Base-by-base conservation (phyloP, 2,797 vertebrate genomes). In the Hippocampus kuda region DNA sequence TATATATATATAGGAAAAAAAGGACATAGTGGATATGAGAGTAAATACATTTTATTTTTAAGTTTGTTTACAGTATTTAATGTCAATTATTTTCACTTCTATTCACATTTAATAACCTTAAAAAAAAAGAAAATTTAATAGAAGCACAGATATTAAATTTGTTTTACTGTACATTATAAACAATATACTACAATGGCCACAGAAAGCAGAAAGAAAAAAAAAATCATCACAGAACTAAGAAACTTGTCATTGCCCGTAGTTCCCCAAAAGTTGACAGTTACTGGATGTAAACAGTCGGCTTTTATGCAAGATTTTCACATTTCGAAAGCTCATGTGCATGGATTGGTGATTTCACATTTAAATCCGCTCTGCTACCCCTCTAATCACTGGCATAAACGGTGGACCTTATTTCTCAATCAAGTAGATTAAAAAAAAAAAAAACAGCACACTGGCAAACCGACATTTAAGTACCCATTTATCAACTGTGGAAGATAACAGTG, bases 31-130 rank as follows among this genome's bases (percentile, higher is more conserved):
- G 38, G 2, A 30, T 26, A 63, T 64, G 64, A 70, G 72, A 72
- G 73, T 87, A 85, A 84, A 86, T 84, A 88, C 24, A 83, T 66
- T 86, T 90, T 91, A 87, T 89, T 90, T 72, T 65, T 84, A 81
- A 83, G 79, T 69, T 80, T 87, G 80, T 86, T 87, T 81, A 84
- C 84, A 86, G 78, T 85, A 81, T 77, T 85, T 60, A 75, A 86
- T 82, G 64, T 72, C 8, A 20, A 53, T 70, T 66, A 60, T 71
- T 77, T 70, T 83, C 51, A 81, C 62, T 68, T 81, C 80, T 84
- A 81, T 42, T 75, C 70, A 74, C 76, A 75, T 84, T 64, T 82
- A 81, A 75, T 57, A 83, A 81, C 75, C 82, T 83, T n/a, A 34
- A 86, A 71, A 86, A 86, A 86, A 87, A 86, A 86, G 84, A 90